Evolutionary conservation across 2,797 vertebrate species (phyloP).

Genomic region (Danio aesculapii): DNA sequence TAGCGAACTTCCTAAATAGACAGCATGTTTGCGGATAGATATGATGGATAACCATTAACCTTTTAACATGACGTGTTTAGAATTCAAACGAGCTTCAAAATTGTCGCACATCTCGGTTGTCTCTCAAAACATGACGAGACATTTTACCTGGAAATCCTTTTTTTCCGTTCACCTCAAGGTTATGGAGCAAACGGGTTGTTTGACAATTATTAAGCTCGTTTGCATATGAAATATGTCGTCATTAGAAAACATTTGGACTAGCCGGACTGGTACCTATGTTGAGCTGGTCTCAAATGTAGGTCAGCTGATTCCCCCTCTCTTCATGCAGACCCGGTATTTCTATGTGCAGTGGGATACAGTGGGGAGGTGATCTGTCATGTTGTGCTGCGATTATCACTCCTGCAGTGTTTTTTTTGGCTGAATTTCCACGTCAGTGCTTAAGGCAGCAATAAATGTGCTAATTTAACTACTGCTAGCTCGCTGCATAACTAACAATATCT

Average conservation of each 20-base stretch:
- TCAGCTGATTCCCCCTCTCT: constrained; percentile 3
- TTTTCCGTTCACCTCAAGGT: neutral
- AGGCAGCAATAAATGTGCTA: neutral
- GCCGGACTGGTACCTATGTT: neutral
- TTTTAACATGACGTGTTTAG: neutral
- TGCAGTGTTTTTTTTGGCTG: neutral
- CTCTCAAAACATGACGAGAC: neutral
- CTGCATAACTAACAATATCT: neutral
- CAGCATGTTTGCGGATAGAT: neutral
- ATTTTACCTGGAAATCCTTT: neutral
- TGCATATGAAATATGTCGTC: neutral
- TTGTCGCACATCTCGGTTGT: too few species aligned
- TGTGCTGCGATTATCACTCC: neutral
- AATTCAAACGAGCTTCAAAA: neutral
- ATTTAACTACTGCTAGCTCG: neutral
- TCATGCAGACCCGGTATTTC: neutral
- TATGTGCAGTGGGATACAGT: neutral
- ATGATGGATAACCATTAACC: neutral
- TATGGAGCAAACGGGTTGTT: neutral
- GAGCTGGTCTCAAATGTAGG: constrained; percentile 8
- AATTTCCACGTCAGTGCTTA: neutral
- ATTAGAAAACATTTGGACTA: neutral
- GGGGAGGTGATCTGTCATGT: neutral
- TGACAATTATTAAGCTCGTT: neutral
- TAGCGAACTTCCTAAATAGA: neutral